Conservation (phyloP, 2,888 invertebrate genomes). For the Sturmia bella region DNA sequence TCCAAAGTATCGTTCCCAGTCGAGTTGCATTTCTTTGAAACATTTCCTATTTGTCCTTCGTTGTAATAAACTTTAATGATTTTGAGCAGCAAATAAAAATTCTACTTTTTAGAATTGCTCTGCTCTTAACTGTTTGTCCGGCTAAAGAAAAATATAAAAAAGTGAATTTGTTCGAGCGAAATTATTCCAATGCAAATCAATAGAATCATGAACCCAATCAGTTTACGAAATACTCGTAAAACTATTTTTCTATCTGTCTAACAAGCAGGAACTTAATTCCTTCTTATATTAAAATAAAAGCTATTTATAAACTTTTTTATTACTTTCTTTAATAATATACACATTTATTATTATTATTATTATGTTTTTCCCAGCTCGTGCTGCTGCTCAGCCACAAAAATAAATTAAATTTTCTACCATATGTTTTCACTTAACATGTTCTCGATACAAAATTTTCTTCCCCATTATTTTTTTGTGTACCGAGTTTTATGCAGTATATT, state of each 20-base stretch:
- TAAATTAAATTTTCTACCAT: conserved; percentile 64
- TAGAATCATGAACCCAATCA: not conserved
- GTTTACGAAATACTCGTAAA: not conserved
- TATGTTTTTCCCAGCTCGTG: not conserved
- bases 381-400: conserved; percentile 53
- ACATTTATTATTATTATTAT: conserved; percentile 15
- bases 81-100: too few relatives aligned
- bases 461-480: not conserved
- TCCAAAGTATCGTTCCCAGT: too few relatives aligned
- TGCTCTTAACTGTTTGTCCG: too few relatives aligned
- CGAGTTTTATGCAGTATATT: conserved; percentile 54
- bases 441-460: conserved; percentile 51
- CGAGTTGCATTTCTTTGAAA: too few relatives aligned
- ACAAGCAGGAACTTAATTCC: not conserved
- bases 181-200: conserved; percentile 4
- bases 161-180: not conserved
- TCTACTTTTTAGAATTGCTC: too few relatives aligned
- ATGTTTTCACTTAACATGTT: conserved; percentile 69
- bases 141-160: conserved; percentile 10
- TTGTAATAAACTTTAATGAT: too few relatives aligned
- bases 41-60: too few relatives aligned
- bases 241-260: not conserved
- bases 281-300: conserved; percentile 9
- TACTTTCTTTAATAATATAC: not conserved
- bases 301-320: conserved; percentile 35